Percentiles rank a stretch among this genome's conserved stretches.
Conservation (phyloP, 64 coral and sea anemone species). For the Cladopsammia gracilis region DNA sequence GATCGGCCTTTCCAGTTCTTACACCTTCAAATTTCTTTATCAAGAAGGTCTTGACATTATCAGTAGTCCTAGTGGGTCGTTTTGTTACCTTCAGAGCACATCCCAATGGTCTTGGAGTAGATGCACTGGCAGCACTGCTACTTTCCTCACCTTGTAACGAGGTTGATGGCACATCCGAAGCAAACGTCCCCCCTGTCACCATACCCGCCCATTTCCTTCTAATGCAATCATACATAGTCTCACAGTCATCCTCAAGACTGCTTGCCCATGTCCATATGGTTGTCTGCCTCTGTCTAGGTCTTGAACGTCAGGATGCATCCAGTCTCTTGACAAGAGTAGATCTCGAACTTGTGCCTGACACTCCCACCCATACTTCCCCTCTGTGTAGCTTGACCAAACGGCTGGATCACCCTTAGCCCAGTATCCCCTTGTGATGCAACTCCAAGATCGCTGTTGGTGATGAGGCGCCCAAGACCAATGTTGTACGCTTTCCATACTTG, state of each 20-base stretch:
- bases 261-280: slow-evolving; percentile 71
- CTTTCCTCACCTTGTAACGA: background rate
- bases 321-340: slow-evolving; percentile 57
- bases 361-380: slow-evolving; percentile 20
- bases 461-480: slow-evolving; percentile 3
- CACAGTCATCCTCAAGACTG: slow-evolving; percentile 29
- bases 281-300: slow-evolving; percentile 46
- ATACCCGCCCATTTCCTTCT: slow-evolving; percentile 61
- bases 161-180: slow-evolving; percentile 24
- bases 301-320: slow-evolving; percentile 59
- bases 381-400: slow-evolving; percentile 50
- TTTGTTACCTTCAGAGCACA: slow-evolving; percentile 26
- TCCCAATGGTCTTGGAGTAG: background rate
- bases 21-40: slow-evolving; percentile 43
- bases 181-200: slow-evolving; percentile 39
- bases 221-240: slow-evolving; percentile 54
- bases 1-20: slow-evolving; percentile 52
- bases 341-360: slow-evolving; percentile 37
- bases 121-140: background rate
- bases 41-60: slow-evolving; percentile 44
- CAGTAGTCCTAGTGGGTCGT: background rate
- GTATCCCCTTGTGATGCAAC: slow-evolving; percentile 49
- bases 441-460: slow-evolving; percentile 10
- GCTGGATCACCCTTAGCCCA: slow-evolving; percentile 47
- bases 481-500: slow-evolving; percentile 34